Evolutionary conservation across 2,797 vertebrate species (phyloP), one percentile per base, ranked within the genome.

Genomic region (Gadopsis marmoratus): DNA sequence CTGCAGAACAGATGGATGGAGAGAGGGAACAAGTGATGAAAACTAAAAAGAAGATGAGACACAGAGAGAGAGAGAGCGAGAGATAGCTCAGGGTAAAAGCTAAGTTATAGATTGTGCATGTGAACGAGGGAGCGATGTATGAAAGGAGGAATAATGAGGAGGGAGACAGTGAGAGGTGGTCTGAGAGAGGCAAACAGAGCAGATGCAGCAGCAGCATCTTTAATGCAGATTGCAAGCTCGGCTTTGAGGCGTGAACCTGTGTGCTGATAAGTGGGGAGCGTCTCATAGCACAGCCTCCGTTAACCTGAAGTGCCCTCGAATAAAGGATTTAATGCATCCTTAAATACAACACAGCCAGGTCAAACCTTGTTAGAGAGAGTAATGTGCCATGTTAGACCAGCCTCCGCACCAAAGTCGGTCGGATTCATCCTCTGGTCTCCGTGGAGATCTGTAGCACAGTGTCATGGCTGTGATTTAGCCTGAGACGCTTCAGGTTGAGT

Each of bases 1-100:
- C 86, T 83, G 75, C 50, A 66, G 47, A 76, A 85, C 78, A 86
- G 85, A 91, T 37, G 65, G 74, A 77, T 41, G 65, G 74, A 77
- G 76, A 75, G 76, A 61, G 19, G 41, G 62, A 89, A 54, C 35
- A 31, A 56, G 79, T 4, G 66, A 82, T n/a, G 62, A 41, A 82
- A 66, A 82, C 61, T 35, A 14, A 78, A 10, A 39, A 26, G 26
- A 26, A 26, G 26, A 26, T 26, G 37, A 39, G 10, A 39, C 9
- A 3, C 2, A 39, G 55, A 60, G n/a, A 66, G 26, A 71, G 47
- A 58, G 41, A 69, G 56, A 8, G 26, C 11, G 12, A 43, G 14
- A 41, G 62, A 64, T 0, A 14, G 58, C 56, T 67, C 33, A 33
- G 66, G 70, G 78, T 74, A 39, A 74, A 79, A 75, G 73, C 76